Base-by-base conservation (phyloP, 1,140 invertebrate species). In the Halictus rubicundus region DNA sequence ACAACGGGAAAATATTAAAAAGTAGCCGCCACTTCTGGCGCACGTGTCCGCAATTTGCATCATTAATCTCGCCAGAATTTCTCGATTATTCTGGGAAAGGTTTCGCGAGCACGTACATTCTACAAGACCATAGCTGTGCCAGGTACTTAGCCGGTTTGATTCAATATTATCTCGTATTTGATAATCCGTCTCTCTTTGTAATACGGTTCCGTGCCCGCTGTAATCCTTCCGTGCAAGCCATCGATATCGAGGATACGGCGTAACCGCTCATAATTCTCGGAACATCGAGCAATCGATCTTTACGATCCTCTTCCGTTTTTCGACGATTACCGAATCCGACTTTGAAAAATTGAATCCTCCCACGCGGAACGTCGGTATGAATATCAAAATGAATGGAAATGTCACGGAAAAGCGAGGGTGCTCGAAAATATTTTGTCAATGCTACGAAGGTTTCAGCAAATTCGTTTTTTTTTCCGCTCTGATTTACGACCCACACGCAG, bases 331-430 rank as follows among this genome's bases (percentile, higher is more conserved):
- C 49, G 57, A 27, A 54, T 72, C 23, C 63, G 74, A 82, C 65
- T 84, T 84, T 83, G 69, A 84, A 77, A 82, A 82, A 84, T 83
- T 42, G 49, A 52, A 52, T 52, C 49, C 49, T 4, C 16, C 16
- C 49, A 21, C 49, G 49, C 49, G 49, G 49, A 5, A 52, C 49
- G 49, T 52, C 49, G 19, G 16, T 16, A 52, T 52, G 49, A 52
- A 52, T 52, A 52, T 52, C 49, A 52, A 52, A 52, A 52, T 16
- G 49, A 52, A 52, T 52, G 49, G 49, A 52, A 52, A 52, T 52
- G 49, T 52, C 49, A 52, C 16, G 49, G 49, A 16, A 52, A 21
- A 52, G 19, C 4, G 49, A 16, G 49, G 49, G 16, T 1, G 14
- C 49, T 21, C 49, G 16, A 21, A 52, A 52, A 52, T 52, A 52